Conservation (phyloP, 23 tunicate species). For the Botrylloides violaceus region DNA sequence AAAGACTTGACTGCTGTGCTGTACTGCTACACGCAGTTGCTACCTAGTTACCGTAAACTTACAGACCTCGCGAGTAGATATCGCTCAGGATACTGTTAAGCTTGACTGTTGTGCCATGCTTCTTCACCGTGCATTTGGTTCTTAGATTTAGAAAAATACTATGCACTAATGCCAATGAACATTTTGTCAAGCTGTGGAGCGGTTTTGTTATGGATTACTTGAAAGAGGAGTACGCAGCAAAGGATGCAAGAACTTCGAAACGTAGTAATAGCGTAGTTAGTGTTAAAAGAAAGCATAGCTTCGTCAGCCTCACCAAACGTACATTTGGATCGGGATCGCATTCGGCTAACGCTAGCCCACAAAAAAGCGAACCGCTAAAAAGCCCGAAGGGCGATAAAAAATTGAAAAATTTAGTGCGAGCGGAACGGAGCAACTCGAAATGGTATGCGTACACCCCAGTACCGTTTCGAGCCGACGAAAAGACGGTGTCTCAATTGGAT, state of each 20-base stretch:
- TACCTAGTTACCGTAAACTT: no score
- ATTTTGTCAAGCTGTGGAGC: no score
- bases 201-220: background rate
- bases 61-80: no score
- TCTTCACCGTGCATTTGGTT: no score
- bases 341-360: constrained; percentile 8
- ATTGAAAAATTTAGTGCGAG: background rate
- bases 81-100: no score
- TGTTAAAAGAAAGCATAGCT: constrained; percentile 21
- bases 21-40: no score
- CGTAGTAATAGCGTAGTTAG: constrained; percentile 2
- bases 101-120: no score
- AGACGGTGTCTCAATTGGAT: constrained; percentile 10
- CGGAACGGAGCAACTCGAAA: constrained; percentile 5
- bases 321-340: constrained; percentile 2
- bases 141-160: no score
- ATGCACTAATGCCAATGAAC: no score
- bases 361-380: constrained; percentile 2
- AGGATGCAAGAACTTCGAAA: background rate
- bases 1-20: no score
- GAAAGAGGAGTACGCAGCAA: constrained; percentile 1
- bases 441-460: constrained; percentile 26
- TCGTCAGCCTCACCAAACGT: constrained; percentile 10
- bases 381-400: constrained; percentile 8
- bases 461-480: constrained; percentile 18